Percentiles rank a stretch among this genome's conserved stretches.
These are phyloP conservation scores for Bombus haemorrhoidalis DNA, from an alignment of 1,140 invertebrate genomes.

Conservation along the genomic window DNA sequence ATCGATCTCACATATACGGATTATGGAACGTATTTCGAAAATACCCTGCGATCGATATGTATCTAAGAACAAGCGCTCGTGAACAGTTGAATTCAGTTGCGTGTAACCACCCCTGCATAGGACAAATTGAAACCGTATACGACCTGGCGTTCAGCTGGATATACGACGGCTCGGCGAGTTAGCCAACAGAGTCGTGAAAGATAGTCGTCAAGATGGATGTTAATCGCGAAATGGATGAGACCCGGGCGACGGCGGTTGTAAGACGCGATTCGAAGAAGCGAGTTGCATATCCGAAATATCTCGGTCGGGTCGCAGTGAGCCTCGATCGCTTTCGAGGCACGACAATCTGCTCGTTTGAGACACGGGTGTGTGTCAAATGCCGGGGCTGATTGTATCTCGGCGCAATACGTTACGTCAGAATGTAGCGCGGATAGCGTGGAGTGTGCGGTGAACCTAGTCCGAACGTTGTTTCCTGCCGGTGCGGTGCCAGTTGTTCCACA, in stretches of 20 bases:
- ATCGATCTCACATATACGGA: no score
- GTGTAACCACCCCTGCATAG: no score
- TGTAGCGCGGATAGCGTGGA: constrained; percentile 46
- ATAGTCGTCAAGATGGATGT: no score
- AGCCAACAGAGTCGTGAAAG: neutral
- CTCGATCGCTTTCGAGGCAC: constrained; percentile 9
- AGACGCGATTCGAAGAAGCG: neutral
- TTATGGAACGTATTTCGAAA: no score
- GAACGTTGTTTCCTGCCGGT: constrained; percentile 49
- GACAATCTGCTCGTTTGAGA: constrained; percentile 9
- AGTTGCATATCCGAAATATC: neutral
- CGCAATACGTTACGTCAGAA: constrained; percentile 58
- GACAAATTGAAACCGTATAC: neutral
- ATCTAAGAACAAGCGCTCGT: no score
- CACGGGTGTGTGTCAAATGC: constrained; percentile 52
- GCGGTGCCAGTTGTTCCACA: constrained; percentile 53
- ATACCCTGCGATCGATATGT: no score
- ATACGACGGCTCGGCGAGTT: no score
- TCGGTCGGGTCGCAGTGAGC: neutral
- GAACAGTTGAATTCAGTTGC: no score
- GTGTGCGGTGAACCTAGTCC: constrained; percentile 48
- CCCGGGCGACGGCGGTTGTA: no score
- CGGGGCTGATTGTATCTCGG: constrained; percentile 58
- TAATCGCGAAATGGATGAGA: neutral
- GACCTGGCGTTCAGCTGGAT: no score